Conservation (phyloP, 2,797 vertebrate species). For the Tinamus major region DNA sequence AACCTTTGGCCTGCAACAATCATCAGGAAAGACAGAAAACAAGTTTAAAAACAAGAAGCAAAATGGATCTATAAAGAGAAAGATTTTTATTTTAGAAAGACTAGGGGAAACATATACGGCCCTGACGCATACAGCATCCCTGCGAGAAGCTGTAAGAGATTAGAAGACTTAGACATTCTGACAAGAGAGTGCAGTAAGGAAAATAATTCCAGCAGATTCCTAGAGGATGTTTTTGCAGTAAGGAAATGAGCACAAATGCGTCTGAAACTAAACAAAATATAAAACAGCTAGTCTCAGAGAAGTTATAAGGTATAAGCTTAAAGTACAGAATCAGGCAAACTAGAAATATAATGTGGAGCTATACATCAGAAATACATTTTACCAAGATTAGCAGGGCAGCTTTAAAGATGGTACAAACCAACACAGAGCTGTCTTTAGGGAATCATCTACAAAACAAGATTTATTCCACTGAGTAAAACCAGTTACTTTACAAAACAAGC, state of each 20-base stretch:
- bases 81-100: conserved; percentile 29
- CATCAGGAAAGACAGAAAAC: not conserved
- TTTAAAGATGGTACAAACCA: not conserved
- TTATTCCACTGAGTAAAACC: not conserved
- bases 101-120: not conserved
- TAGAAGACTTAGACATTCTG: not conserved
- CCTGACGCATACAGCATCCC: not conserved
- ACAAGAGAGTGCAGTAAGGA: not conserved
- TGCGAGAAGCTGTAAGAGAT: not conserved
- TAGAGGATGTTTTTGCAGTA: not conserved
- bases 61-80: not conserved
- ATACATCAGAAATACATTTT: not conserved
- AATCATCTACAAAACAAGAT: not conserved
- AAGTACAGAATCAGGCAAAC: not conserved
- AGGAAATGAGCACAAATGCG: not conserved
- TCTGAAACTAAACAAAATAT: not conserved
- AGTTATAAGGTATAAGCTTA: not conserved
- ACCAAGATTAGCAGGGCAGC: not conserved
- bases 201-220: not conserved
- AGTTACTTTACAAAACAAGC: not conserved
- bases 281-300: not conserved
- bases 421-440: not conserved
- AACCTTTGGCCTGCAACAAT: not conserved
- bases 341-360: not conserved
- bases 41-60: not conserved